These are phyloP conservation scores for Drosophila sp. DNA, from an alignment of 1,140 invertebrate species.

Conservation along the genomic window DNA sequence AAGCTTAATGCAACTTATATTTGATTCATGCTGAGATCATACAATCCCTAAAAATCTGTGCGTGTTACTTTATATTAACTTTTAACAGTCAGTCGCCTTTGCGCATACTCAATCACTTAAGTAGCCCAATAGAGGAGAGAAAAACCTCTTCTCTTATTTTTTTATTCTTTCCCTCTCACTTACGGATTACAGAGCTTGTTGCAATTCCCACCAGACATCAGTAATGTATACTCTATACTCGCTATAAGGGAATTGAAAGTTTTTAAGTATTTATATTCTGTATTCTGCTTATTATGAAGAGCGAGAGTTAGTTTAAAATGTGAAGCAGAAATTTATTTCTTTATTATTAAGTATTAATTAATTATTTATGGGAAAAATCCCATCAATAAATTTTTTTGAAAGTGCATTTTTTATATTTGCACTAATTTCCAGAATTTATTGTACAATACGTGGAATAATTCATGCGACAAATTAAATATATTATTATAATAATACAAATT, in stretches of 20 bases:
- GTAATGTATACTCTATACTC: not conserved
- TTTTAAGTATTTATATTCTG: not conserved
- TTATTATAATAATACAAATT: too few relatives aligned
- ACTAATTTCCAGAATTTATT: too few relatives aligned
- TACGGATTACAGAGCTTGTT: conserved; percentile 7
- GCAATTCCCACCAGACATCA: conserved; percentile 24
- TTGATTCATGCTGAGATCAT: conserved; percentile 9
- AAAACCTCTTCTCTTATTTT: not conserved
- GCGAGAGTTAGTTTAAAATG: too few relatives aligned
- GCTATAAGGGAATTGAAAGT: too few relatives aligned
- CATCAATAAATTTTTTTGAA: too few relatives aligned
- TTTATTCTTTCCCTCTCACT: not conserved
- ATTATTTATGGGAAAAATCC: too few relatives aligned
- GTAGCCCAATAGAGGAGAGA: conserved; percentile 4
- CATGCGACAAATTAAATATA: too few relatives aligned
- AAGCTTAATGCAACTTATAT: not conserved
- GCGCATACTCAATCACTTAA: conserved; percentile 49
- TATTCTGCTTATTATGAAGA: too few relatives aligned
- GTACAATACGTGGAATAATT: too few relatives aligned
- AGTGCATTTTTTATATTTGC: too few relatives aligned
- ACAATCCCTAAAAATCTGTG: conserved; percentile 23
- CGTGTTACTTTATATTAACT: not conserved
- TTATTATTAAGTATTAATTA: too few relatives aligned
- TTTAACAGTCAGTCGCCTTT: conserved; percentile 10
- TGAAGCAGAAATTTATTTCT: too few relatives aligned